Evolutionary conservation across 2,797 vertebrate genomes (phyloP).

Genomic region (Morelia viridis): DNA sequence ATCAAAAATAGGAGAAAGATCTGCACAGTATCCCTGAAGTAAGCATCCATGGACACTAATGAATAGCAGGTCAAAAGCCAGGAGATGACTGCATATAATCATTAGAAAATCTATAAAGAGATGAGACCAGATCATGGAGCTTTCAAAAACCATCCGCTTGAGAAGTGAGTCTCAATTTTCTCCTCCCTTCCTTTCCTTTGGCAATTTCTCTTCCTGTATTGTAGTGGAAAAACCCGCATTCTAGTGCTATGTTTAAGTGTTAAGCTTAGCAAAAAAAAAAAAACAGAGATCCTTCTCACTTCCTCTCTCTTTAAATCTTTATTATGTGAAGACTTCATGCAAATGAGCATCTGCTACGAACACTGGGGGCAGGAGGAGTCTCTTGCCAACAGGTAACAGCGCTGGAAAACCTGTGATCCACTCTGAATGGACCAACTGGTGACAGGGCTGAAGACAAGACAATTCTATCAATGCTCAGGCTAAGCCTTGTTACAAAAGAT

Average conservation of each 20-base stretch:
- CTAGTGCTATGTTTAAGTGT: conserved; percentile 49
- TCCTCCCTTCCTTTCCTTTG: conserved; percentile 43
- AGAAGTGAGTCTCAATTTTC: conserved; percentile 51
- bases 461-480: conserved; percentile 56
- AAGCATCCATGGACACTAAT: conserved; percentile 38
- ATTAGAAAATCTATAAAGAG: conserved; percentile 60
- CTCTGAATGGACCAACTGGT: conserved; percentile 65
- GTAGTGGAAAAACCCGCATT: conserved; percentile 42
- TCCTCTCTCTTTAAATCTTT: background rate
- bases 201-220: conserved; percentile 47
- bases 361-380: conserved; percentile 23
- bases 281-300: conserved; percentile 17
- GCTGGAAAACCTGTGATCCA: conserved; percentile 46
- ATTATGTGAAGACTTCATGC: background rate
- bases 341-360: conserved; percentile 7
- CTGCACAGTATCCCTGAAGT: background rate
- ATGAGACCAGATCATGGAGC: conserved; percentile 46
- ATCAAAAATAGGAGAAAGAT: conserved; percentile 34
- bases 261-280: conserved; percentile 45
- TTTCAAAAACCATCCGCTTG: conserved; percentile 30
- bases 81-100: conserved; percentile 29
- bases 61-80: conserved; percentile 34
- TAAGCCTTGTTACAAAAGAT: conserved; percentile 50
- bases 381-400: conserved; percentile 47
- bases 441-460: conserved; percentile 52